A percentile compares a stretch with the other conserved stretches of the same genome.
Evolutionary conservation across 2,797 vertebrate species (phyloP).

Genomic region (Chloroceryle inda): DNA sequence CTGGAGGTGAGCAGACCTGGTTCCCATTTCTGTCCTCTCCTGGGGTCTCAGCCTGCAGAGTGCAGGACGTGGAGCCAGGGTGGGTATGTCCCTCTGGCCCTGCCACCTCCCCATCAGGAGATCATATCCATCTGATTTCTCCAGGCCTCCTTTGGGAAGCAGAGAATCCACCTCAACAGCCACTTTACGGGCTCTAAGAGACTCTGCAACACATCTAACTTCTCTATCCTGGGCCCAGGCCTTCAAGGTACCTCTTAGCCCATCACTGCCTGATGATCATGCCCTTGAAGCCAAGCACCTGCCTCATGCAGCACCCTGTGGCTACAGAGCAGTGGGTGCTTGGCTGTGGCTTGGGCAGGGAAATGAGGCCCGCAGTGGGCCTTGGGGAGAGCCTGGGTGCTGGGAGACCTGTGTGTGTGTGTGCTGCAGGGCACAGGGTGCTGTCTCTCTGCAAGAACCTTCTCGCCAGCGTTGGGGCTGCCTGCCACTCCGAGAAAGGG

Average conservation of each 20-base stretch:
- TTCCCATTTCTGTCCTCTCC: neutral
- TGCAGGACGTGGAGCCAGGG: neutral
- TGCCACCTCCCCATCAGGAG: neutral
- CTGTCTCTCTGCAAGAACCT: conserved; percentile 87
- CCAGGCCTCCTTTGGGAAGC: conserved; percentile 87
- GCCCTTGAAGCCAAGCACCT: neutral
- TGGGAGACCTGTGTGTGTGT: neutral
- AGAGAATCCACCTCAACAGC: conserved; percentile 89
- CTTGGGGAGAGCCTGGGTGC: fast-evolving
- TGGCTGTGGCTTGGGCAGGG: fast-evolving
- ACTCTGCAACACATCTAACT: conserved; percentile 94
- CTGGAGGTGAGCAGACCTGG: conserved; percentile 82
- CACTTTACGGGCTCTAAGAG: conserved; percentile 82
- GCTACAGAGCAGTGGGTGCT: fast-evolving
- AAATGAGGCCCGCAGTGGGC: neutral
- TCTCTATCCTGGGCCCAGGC: conserved; percentile 88
- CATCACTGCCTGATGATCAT: fast-evolving
- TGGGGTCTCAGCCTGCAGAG: neutral
- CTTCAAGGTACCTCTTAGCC: conserved; percentile 84
- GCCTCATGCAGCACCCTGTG: neutral
- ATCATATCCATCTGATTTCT: neutral
- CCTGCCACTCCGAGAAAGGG: conserved; percentile 91
- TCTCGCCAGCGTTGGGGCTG: conserved; percentile 92
- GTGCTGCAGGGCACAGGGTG: conserved; percentile 85
- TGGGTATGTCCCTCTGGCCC: neutral